Evolutionary conservation across 1,140 invertebrate genomes (phyloP), one percentile per base, ranked within the genome.

Genomic region (Spodoptera litura): DNA sequence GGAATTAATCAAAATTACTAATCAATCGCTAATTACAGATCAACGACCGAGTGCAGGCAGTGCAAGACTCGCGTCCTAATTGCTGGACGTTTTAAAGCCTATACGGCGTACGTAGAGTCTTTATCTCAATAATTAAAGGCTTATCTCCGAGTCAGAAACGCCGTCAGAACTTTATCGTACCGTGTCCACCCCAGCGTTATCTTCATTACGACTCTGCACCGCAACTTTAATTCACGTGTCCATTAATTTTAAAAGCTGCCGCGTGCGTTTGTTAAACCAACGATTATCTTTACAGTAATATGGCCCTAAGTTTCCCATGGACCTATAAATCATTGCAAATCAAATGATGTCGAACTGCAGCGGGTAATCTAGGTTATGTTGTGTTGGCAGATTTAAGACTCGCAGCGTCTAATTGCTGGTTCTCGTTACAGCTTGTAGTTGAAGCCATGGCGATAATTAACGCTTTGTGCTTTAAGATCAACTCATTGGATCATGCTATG

Each of bases 191-290:
- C 83, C 76, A 81, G 72, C 89, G 88, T 92, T 93, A 93, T 92
- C 91, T 93, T 92, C 91, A 92, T 93, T 93, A 92, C 87, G 84
- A 87, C 79, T 91, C 85, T 77, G 83, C 86, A 79, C 80, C 70
- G 85, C 86, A 85, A 90, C 85, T 92, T 91, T 89, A 91, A 92
- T 92, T 92, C 91, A 89, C 87, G 80, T 89, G 82, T 90, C 92
- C 90, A 92, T 93, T 92, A 89, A 92, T 91, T 92, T 92, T 89
- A 89, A 90, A 91, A 89, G 88, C 90, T 88, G 90, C 90, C 85
- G 86, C 87, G 53, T 87, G 71, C 83, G 79, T 90, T 89, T 89
- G 83, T 91, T 89, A 87, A 90, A 89, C 90, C 89, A 88, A 90
- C 88, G 88, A 91, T 93, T 91, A 93, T 91, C 86, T 89, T 86